Evolutionary conservation across 2,888 invertebrate genomes (phyloP).

Genomic region (Diarsia rubi): DNA sequence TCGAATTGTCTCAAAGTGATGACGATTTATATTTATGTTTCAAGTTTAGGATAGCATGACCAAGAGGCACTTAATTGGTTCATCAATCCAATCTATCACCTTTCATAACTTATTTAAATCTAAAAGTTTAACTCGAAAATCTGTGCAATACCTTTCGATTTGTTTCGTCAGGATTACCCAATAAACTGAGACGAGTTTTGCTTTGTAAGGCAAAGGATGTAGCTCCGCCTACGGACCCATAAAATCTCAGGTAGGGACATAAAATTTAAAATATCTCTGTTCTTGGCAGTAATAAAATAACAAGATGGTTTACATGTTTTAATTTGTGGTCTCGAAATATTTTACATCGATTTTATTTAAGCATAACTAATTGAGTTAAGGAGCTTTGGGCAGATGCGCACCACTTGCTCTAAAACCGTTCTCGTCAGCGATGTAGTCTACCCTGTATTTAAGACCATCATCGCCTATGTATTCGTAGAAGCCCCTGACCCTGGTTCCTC

Average conservation of each 20-base stretch:
- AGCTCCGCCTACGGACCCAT: slow-evolving; percentile 56
- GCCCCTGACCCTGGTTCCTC: slow-evolving; percentile 92
- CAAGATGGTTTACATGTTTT: slow-evolving; percentile 42
- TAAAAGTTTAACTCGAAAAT: slow-evolving; percentile 17
- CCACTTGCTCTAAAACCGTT: slow-evolving; percentile 91
- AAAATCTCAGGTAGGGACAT: slow-evolving; percentile 65
- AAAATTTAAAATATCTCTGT: slow-evolving; percentile 59
- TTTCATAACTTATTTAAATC: slow-evolving; percentile 8
- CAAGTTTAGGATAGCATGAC: neutral
- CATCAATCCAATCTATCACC: slow-evolving; percentile 7
- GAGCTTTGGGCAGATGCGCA: slow-evolving; percentile 86
- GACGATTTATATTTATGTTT: neutral
- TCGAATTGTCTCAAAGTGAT: neutral
- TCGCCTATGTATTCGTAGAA: slow-evolving; percentile 93
- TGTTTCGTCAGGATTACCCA: slow-evolving; percentile 29
- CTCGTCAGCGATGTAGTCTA: slow-evolving; percentile 92
- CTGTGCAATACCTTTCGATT: slow-evolving; percentile 31
- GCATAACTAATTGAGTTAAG: slow-evolving; percentile 52
- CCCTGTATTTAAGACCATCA: slow-evolving; percentile 90
- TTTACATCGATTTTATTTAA: slow-evolving; percentile 50
- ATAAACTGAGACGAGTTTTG: slow-evolving; percentile 40
- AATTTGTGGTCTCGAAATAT: slow-evolving; percentile 55
- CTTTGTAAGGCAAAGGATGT: slow-evolving; percentile 42
- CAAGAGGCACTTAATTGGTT: neutral
- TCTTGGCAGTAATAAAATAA: slow-evolving; percentile 53